A percentile compares a stretch with the other conserved stretches of the same genome.
These are phyloP conservation scores for Haplotaxodon microlepis DNA, from an alignment of 2,113 vertebrate genomes.

Conservation along the genomic window DNA sequence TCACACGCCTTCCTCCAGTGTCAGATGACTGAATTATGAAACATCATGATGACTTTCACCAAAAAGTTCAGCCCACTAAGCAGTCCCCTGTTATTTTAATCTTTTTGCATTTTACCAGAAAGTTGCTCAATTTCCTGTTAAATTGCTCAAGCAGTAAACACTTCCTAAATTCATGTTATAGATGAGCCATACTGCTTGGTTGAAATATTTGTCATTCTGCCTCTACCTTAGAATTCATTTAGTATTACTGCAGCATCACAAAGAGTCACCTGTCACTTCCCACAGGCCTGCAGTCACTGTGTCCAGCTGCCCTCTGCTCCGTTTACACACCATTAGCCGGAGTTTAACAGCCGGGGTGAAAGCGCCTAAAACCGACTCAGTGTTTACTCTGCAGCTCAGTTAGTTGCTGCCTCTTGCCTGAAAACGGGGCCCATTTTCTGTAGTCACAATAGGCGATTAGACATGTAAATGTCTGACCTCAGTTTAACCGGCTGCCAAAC, in stretches of 20 bases:
- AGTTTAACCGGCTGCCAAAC: neutral
- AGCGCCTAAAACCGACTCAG: neutral
- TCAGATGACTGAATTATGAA: neutral
- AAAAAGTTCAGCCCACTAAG: neutral
- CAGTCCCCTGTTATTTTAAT: neutral
- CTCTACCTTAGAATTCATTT: neutral
- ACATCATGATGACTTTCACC: neutral
- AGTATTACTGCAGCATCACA: slow-evolving; percentile 24
- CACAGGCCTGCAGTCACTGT: slow-evolving; percentile 46
- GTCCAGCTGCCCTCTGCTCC: slow-evolving; percentile 62
- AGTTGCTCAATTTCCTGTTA: neutral
- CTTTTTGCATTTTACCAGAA: neutral
- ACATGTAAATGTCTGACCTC: slow-evolving; percentile 23
- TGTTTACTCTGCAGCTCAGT: slow-evolving; percentile 69
- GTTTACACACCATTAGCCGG: slow-evolving; percentile 52
- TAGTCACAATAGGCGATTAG: slow-evolving; percentile 18
- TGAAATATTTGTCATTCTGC: neutral
- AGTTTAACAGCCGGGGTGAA: slow-evolving; percentile 48
- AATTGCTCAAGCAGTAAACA: slow-evolving; percentile 3
- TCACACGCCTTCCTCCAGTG: neutral
- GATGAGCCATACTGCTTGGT: neutral
- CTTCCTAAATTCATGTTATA: neutral
- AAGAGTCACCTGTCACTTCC: slow-evolving; percentile 64
- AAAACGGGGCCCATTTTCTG: slow-evolving; percentile 13
- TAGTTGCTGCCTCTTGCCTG: slow-evolving; percentile 17